Percentiles rank a stretch among this genome's conserved stretches.
phyloP scores from a whole-genome alignment of 2,113 vertebrate genomes.

The Catagonus wagneri region DNA sequence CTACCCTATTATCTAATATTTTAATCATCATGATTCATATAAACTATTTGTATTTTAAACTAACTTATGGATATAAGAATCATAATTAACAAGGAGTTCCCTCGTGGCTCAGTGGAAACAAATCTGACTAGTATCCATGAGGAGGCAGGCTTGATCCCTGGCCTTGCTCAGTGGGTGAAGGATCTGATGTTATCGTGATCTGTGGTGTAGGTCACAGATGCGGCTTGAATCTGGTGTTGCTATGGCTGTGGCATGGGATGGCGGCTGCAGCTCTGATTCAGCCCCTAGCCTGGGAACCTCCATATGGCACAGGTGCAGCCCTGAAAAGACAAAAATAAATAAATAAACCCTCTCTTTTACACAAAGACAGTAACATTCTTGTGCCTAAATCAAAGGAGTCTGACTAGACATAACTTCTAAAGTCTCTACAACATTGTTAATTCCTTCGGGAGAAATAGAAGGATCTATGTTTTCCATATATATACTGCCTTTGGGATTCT shows the following conservation, averaged over 20 bases:
- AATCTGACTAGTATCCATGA: no score
- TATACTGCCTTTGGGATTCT: not conserved
- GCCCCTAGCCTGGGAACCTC: no score
- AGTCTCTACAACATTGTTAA: not conserved
- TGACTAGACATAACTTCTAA: not conserved
- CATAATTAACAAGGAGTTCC: not conserved
- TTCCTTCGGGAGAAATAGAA: not conserved
- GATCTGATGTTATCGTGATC: no score
- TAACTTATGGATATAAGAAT: conserved; percentile 36
- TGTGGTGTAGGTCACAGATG: no score
- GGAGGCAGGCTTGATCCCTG: no score
- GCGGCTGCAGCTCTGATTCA: no score
- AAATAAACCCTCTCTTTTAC: not conserved
- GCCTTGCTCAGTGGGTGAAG: no score
- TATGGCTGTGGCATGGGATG: no score
- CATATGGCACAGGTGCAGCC: no score
- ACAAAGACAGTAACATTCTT: not conserved
- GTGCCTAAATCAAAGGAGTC: not conserved
- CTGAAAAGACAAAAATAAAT: not conserved
- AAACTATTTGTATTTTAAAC: conserved; percentile 27
- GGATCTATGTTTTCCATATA: not conserved
- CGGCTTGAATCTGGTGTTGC: no score
- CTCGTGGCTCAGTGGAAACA: no score
- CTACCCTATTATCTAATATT: not conserved
- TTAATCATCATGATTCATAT: not conserved